A percentile compares a stretch with the other conserved stretches of the same genome.
These are phyloP conservation scores for Trogon surrucura DNA, from an alignment of 2,113 vertebrate species.

Conservation along the genomic window DNA sequence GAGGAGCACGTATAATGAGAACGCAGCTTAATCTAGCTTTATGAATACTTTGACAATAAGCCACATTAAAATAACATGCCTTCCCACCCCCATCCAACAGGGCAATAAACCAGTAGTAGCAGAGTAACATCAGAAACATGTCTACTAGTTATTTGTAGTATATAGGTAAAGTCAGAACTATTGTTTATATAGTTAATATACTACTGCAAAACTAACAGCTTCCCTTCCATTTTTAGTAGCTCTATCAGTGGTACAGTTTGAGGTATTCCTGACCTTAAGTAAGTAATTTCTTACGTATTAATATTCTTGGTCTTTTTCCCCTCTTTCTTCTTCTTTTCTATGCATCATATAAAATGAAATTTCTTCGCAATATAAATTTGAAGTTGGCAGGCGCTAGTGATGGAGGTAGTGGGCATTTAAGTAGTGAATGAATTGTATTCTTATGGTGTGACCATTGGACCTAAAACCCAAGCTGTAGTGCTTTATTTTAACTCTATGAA, in stretches of 20 bases:
- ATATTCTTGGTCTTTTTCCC: neutral
- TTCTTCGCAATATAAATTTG: constrained; percentile 39
- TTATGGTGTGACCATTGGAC: constrained; percentile 16
- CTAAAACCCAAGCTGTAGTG: constrained; percentile 17
- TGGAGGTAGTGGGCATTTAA: constrained; percentile 34
- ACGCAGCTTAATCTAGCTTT: constrained; percentile 30
- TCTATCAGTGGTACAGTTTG: neutral
- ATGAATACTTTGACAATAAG: constrained; percentile 44
- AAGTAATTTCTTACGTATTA: constrained; percentile 23
- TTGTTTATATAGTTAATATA: neutral
- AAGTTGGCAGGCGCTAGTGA: constrained; percentile 18
- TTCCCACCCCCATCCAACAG: constrained; percentile 46
- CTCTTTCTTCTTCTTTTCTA: constrained; percentile 28
- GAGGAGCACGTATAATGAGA: constrained; percentile 30
- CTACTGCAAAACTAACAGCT: neutral
- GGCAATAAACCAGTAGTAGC: constrained; percentile 48
- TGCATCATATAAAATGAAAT: constrained; percentile 58
- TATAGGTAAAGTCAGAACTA: constrained; percentile 4
- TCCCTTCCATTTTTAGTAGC: neutral
- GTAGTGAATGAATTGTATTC: constrained; percentile 44
- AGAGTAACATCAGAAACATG: constrained; percentile 29
- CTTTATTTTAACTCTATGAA: constrained; percentile 34
- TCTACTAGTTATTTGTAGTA: constrained; percentile 30
- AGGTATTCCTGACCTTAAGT: constrained; percentile 38
- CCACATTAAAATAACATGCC: constrained; percentile 5